Percentiles rank a stretch among this genome's conserved stretches.
These are phyloP conservation scores for Larimichthys polyactis DNA, from an alignment of 2,113 vertebrate genomes.

Conservation along the genomic window DNA sequence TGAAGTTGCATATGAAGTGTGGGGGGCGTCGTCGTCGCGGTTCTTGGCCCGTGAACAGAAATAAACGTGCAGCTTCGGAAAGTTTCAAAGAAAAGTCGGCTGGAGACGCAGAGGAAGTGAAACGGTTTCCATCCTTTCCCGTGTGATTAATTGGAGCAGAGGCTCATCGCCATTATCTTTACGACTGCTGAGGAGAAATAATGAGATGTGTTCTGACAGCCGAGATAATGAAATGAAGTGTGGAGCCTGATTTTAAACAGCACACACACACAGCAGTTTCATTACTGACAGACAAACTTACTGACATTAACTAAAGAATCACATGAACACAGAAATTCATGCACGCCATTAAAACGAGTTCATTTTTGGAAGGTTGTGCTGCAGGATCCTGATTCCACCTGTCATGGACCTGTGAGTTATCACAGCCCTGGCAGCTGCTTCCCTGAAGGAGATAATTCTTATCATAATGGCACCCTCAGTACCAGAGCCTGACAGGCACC, in stretches of 20 bases:
- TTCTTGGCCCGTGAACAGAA: not conserved
- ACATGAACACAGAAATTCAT: not conserved
- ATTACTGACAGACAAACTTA: not conserved
- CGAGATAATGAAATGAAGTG: slow-evolving; percentile 17
- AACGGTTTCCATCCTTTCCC: not conserved
- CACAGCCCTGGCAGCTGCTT: slow-evolving; percentile 42
- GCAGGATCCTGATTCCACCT: slow-evolving; percentile 31
- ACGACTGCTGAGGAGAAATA: not conserved
- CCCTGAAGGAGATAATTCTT: slow-evolving; percentile 45
- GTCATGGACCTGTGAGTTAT: slow-evolving; percentile 46
- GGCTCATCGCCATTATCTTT: not conserved
- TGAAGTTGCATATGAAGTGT: too few relatives aligned
- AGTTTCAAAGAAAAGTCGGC: not conserved
- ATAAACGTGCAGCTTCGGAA: not conserved
- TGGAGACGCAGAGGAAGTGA: not conserved
- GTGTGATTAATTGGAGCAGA: not conserved
- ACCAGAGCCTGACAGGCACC: slow-evolving; percentile 48
- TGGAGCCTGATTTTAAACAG: not conserved
- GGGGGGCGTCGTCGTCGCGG: not conserved
- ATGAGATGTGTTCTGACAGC: slow-evolving; percentile 3
- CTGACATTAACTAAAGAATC: not conserved
- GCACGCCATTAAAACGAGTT: not conserved
- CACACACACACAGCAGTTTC: not conserved
- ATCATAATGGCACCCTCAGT: slow-evolving; percentile 55
- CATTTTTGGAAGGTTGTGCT: slow-evolving; percentile 19